These are phyloP conservation scores for Sarcophaga rosellei DNA, from an alignment of 2,888 invertebrate genomes.

Conservation along the genomic window DNA sequence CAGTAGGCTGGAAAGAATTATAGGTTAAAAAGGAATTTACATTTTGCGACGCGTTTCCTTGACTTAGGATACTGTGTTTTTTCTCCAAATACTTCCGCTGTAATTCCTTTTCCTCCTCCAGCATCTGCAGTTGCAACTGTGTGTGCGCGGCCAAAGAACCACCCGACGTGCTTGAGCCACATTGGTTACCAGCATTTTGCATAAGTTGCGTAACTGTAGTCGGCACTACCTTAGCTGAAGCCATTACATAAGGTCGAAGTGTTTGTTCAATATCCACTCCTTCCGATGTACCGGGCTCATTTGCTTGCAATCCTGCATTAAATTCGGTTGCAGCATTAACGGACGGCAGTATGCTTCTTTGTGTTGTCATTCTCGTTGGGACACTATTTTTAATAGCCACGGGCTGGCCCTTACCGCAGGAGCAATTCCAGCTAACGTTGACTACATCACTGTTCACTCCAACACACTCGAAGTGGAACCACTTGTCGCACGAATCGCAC, in stretches of 20 bases:
- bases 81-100: background rate
- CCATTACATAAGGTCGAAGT: background rate
- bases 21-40: no score
- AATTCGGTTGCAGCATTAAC: background rate
- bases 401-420: background rate
- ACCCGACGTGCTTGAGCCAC: background rate
- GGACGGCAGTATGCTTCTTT: background rate
- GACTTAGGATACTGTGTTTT: slow-evolving; percentile 3
- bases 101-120: background rate
- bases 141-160: background rate
- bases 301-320: background rate
- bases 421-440: background rate
- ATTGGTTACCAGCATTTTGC: background rate
- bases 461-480: background rate
- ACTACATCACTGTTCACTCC: background rate
- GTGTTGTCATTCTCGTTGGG: background rate
- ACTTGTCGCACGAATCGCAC: background rate
- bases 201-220: no score
- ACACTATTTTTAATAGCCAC: background rate
- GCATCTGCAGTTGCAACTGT: no score
- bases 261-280: background rate
- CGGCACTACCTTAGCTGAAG: no score
- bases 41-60: no score
- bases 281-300: background rate
- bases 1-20: no score